A percentile compares a stretch with the other conserved stretches of the same genome.
phyloP scores from a whole-genome alignment of 2,797 vertebrate species.

The Mareca penelope region DNA sequence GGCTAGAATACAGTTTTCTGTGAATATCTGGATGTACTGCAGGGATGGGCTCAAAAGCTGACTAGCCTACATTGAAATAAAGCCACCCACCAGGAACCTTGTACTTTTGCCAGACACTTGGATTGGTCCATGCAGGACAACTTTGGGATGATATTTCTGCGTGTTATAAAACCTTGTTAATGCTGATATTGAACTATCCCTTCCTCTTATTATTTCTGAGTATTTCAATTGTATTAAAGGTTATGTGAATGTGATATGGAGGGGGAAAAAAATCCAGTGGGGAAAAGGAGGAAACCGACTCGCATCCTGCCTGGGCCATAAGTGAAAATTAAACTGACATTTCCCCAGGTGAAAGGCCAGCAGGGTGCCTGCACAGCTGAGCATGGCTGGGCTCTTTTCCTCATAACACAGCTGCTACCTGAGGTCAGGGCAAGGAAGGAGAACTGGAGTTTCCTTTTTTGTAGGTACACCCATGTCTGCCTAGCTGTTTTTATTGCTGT shows the following conservation, averaged over 20 bases:
- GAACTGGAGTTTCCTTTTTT: background rate
- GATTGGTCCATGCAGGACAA: background rate
- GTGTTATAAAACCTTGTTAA: background rate
- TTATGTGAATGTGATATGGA: background rate
- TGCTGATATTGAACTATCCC: background rate
- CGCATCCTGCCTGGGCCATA: slow-evolving; percentile 18
- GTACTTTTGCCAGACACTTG: background rate
- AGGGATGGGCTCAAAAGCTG: background rate
- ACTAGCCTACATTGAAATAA: background rate
- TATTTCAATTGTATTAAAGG: background rate
- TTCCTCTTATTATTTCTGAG: background rate
- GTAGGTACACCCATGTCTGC: background rate
- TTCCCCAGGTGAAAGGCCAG: background rate
- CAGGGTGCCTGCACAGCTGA: background rate
- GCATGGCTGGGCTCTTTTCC: background rate
- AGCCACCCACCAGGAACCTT: background rate
- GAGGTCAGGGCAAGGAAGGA: background rate
- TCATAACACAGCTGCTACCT: background rate
- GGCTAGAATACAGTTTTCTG: background rate
- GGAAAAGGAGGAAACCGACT: background rate
- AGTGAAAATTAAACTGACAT: background rate
- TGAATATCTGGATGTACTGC: background rate
- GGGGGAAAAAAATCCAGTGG: background rate
- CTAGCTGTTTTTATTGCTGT: background rate
- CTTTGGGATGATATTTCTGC: slow-evolving; percentile 15